Base-by-base conservation (phyloP, 2,888 invertebrate species). In the Nysson spinosus region DNA sequence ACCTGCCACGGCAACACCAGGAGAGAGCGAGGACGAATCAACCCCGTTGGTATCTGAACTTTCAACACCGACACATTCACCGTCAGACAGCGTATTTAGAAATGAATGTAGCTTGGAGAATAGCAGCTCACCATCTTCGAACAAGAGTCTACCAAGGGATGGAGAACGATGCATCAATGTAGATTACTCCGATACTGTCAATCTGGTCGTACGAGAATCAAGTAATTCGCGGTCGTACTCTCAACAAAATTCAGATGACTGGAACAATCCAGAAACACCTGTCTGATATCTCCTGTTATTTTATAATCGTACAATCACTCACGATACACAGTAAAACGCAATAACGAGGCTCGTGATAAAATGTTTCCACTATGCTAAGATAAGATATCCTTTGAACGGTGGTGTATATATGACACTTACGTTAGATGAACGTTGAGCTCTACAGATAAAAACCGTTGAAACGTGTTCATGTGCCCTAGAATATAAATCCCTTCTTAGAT, bases 21-120 rank as follows among this genome's bases (percentile, higher is more conserved):
- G 34, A 30, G 85, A 86, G 64, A 89, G 90, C 82, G 92, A 92
- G 81, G 93, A 93, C 83, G 93, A 93, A 80, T 91, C 91, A 72
- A 92, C 93, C 1, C 92, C 92, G 55, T 88, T 93, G 61, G 92
- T 93, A 4, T 89, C 89, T 5, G 88, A 88, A 63, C 76, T 87
- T 52, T 85, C 88, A 3, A 87, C 87, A 0, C 87, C 88, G 1
- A 79, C 82, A 1, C 82, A 82, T 35, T 82, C 85, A 0, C 76
- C 79, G 3, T 81, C 82, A 0, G 84, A 85, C 19, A 80, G 76
- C 11, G 80, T 81, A 9, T 83, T 84, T 26, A 75, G 58, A 12
- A 75, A 78, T 14, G 76, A 74, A 4, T 64, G 60, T 12, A 80
- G 77, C 34, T 77, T 78, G 6, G 77, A 73, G 1, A 79, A 76